Evolutionary conservation across 1,140 invertebrate genomes (phyloP), one percentile per base, ranked within the genome.

Genomic region (Sycophaga agraensis): DNA sequence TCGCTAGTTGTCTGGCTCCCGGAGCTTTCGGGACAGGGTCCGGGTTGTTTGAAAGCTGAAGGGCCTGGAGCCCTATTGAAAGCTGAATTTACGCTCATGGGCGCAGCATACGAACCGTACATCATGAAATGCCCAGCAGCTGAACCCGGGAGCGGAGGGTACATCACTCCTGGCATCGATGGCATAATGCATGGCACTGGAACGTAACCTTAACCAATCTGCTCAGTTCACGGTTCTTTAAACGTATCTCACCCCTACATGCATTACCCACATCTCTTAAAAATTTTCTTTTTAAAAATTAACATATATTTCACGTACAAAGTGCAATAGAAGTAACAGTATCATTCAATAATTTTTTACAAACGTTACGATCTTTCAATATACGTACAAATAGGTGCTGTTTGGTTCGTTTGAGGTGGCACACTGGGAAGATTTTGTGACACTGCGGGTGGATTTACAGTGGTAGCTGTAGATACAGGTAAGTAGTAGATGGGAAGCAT

Each of bases 401-500:
- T 17, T 42, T 75, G 71, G 34, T 45, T 61, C 0, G 66, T 22
- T 24, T 54, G 1, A 40, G 60, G 65, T 8, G 73, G 59, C 24
- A 69, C 56, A 43, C 64, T 64, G 4, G 72, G 37, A 62, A 68
- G 70, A 24, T 79, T 66, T 21, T 76, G 70, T 46, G 17, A 7
- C 11, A 42, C 26, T 28, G 62, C 46, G 2, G 46, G n/a, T 19
- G 63, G 48, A 16, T 68, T 63, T 21, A 51, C 63, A 24, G 26
- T n/a, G n/a, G n/a, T 62, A 2, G 55, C 28, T 63, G 73, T 68
- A 49, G 71, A 63, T 2, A 82, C 72, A 21, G 86, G 83, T 45
- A 88, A 79, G 59, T 87, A 87, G 67, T 86, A 88, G 19, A 88
- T 72, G 17, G 85, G 86, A 63, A 85, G 73, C 71, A 86, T 79